A percentile compares a stretch with the other conserved stretches of the same genome.
phyloP scores from a whole-genome alignment of 2,888 invertebrate species.

The Erynnis tages region DNA sequence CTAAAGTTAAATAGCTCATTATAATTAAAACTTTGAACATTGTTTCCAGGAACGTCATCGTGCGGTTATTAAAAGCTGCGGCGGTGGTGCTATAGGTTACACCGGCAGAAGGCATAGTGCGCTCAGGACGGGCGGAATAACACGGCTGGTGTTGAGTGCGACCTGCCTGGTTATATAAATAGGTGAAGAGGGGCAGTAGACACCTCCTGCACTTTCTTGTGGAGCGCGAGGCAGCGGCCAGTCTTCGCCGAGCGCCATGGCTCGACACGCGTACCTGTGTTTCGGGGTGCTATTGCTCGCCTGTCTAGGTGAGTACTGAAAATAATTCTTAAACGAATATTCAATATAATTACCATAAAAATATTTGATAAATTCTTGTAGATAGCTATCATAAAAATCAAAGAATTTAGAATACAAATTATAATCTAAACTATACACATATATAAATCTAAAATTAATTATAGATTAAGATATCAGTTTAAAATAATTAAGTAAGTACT shows the following conservation, averaged over 20 bases:
- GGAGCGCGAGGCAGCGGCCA: conserved; percentile 66
- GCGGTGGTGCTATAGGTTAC: conserved; percentile 49
- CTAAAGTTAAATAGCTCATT: conserved; percentile 17
- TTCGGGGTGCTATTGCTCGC: conserved; percentile 72
- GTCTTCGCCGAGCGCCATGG: conserved; percentile 79
- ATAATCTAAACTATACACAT: too few relatives aligned
- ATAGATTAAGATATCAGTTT: too few relatives aligned
- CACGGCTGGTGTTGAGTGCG: conserved; percentile 46
- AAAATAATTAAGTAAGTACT: too few relatives aligned
- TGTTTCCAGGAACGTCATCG: conserved; percentile 48
- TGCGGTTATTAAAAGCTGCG: conserved; percentile 67
- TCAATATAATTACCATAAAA: not conserved
- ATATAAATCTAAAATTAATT: too few relatives aligned
- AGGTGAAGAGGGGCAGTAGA: conserved; percentile 78
- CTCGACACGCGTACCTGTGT: conserved; percentile 78
- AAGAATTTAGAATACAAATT: not conserved
- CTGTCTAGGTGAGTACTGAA: conserved; percentile 70
- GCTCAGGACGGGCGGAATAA: conserved; percentile 58
- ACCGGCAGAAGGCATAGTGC: conserved; percentile 52
- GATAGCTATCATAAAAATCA: not conserved
- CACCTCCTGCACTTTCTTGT: conserved; percentile 78
- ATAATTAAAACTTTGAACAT: conserved; percentile 46
- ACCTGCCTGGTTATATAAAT: conserved; percentile 76
- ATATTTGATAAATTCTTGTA: conserved; percentile 6
- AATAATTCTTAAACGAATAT: not conserved